Conservation (phyloP, 2,797 vertebrate species). For the Sebastes jordani region DNA sequence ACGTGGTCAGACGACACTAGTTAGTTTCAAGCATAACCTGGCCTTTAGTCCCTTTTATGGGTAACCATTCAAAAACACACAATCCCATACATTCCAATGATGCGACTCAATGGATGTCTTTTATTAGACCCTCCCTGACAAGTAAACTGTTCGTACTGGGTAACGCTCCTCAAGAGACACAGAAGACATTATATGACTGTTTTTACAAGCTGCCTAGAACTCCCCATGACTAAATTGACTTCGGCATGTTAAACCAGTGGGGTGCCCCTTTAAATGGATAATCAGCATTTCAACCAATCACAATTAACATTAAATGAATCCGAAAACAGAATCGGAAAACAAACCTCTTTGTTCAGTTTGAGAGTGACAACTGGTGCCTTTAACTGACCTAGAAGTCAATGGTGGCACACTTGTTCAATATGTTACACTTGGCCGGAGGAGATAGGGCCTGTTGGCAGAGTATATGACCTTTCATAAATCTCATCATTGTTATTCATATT, state of each 20-base stretch:
- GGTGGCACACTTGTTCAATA: not conserved
- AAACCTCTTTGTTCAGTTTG: not conserved
- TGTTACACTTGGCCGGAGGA: not conserved
- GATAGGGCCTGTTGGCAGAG: not conserved
- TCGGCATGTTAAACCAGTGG: not conserved
- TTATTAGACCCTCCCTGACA: not conserved
- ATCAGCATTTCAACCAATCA: not conserved
- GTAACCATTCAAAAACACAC: not conserved
- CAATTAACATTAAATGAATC: not conserved
- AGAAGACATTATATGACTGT: not conserved
- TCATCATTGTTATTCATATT: conserved; percentile 44
- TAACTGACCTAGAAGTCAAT: conserved; percentile 22
- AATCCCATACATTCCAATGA: not conserved
- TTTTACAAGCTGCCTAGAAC: not conserved
- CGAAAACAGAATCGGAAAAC: not conserved
- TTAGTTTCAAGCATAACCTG: not conserved
- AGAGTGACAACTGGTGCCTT: not conserved
- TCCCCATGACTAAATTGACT: not conserved
- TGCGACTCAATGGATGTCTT: not conserved
- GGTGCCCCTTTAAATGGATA: not conserved
- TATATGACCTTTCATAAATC: conserved; percentile 29
- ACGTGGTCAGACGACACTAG: not conserved
- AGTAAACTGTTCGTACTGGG: not conserved
- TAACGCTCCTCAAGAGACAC: not conserved
- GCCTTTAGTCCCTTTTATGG: not conserved